Conservation (phyloP, 2,888 invertebrate species). For the Habroteleia sp. region DNA sequence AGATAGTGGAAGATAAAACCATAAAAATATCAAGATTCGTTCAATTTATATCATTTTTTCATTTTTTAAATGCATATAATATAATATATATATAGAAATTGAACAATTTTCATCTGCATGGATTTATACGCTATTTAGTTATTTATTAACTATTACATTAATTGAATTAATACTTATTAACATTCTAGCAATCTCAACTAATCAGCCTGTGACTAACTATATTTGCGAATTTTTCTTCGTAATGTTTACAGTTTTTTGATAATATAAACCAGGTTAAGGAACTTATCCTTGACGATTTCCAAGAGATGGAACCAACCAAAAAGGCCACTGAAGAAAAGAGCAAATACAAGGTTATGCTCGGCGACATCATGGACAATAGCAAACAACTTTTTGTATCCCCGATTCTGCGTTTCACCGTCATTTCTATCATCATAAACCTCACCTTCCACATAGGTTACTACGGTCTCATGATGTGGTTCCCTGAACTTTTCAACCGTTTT, state of each 20-base stretch:
- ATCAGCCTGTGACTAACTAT: constrained; percentile 51
- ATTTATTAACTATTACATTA: no score
- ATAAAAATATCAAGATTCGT: no score
- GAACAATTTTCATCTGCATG: no score
- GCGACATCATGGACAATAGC: constrained; percentile 90
- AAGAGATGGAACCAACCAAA: constrained; percentile 71
- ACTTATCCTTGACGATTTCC: constrained; percentile 78
- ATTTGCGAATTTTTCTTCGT: constrained; percentile 49
- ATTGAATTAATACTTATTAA: constrained; percentile 19
- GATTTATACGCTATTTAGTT: no score
- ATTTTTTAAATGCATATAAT: no score
- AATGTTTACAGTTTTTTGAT: constrained; percentile 60
- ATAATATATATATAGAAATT: no score
- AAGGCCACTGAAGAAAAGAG: constrained; percentile 81
- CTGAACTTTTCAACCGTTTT: constrained; percentile 95
- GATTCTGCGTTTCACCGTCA: constrained; percentile 90
- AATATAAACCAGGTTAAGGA: constrained; percentile 77
- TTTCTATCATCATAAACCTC: constrained; percentile 94
- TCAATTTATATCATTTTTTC: no score
- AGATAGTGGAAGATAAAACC: no score
- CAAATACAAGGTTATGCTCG: constrained; percentile 87
- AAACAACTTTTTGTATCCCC: constrained; percentile 90
- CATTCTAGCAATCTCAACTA: constrained; percentile 24
- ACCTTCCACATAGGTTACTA: constrained; percentile 97
- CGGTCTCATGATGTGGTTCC: constrained; percentile 98